A percentile compares a stretch with the other conserved stretches of the same genome.
Conservation (phyloP, 2,888 invertebrate genomes). For the Volucella bombylans region DNA sequence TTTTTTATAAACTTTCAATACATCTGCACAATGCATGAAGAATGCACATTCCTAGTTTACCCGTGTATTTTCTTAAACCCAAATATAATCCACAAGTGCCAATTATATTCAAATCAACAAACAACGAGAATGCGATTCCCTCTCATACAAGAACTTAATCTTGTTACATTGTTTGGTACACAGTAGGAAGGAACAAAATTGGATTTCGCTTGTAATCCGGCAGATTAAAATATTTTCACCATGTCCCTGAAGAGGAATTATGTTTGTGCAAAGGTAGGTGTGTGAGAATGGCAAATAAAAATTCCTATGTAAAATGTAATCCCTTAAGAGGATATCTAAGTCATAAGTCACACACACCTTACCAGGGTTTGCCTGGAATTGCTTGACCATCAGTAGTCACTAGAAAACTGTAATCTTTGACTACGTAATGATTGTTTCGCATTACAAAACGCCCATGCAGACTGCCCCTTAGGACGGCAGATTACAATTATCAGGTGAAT, state of each 20-base stretch:
- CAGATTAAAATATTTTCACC: constrained; percentile 46
- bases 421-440: constrained; percentile 8
- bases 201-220: constrained; percentile 65
- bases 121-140: too few species aligned
- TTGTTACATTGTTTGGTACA: constrained; percentile 62
- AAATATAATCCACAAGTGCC: background rate
- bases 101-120: too few species aligned
- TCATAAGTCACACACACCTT: constrained; percentile 4
- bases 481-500: constrained; percentile 72
- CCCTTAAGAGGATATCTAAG: background rate
- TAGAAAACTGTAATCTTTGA: background rate
- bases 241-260: background rate
- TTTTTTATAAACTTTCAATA: too few species aligned
- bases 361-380: background rate
- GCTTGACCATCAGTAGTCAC: too few species aligned
- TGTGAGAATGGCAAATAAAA: background rate
- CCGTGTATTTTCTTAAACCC: too few species aligned
- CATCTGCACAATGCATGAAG: too few species aligned
- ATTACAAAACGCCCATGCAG: constrained; percentile 36
- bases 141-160: constrained; percentile 35
- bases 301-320: constrained; percentile 1
- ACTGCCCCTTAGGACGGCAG: constrained; percentile 35
- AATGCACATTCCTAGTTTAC: too few species aligned
- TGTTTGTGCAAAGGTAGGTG: too few species aligned
- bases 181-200: constrained; percentile 60